Evolutionary conservation across 1,140 invertebrate species (phyloP).

Genomic region (Calephelis virginiensis): DNA sequence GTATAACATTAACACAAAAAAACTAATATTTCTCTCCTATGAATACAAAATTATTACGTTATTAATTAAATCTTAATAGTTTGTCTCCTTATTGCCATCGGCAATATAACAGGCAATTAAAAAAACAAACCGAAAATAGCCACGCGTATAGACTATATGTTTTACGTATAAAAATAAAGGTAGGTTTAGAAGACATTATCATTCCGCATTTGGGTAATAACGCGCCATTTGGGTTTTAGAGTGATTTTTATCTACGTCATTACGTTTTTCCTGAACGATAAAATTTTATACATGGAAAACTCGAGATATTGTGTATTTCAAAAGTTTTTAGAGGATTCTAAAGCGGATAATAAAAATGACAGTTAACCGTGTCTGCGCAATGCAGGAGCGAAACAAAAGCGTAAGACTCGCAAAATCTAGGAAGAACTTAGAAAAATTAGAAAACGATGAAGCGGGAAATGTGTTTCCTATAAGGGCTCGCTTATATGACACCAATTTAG

Average conservation of each 20-base stretch:
- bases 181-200: too few species aligned
- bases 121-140: too few species aligned
- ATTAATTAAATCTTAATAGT: too few species aligned
- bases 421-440: constrained; percentile 29
- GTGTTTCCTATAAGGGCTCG: constrained; percentile 30
- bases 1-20: too few species aligned
- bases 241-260: not conserved
- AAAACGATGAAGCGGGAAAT: constrained; percentile 30
- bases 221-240: not conserved
- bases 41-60: too few species aligned
- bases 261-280: not conserved
- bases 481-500: too few species aligned
- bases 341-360: constrained; percentile 59
- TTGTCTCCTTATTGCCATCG: too few species aligned
- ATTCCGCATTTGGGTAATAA: too few species aligned
- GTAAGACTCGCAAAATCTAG: constrained; percentile 33
- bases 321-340: constrained; percentile 30
- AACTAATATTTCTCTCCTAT: too few species aligned
- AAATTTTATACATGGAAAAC: not conserved
- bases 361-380: constrained; percentile 32
- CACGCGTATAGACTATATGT: too few species aligned
- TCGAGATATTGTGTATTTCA: constrained; percentile 21
- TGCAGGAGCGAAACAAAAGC: constrained; percentile 57
- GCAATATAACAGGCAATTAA: too few species aligned
- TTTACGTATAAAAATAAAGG: too few species aligned